Conservation (phyloP, 2,797 vertebrate species). For the Sebastes itinus region DNA sequence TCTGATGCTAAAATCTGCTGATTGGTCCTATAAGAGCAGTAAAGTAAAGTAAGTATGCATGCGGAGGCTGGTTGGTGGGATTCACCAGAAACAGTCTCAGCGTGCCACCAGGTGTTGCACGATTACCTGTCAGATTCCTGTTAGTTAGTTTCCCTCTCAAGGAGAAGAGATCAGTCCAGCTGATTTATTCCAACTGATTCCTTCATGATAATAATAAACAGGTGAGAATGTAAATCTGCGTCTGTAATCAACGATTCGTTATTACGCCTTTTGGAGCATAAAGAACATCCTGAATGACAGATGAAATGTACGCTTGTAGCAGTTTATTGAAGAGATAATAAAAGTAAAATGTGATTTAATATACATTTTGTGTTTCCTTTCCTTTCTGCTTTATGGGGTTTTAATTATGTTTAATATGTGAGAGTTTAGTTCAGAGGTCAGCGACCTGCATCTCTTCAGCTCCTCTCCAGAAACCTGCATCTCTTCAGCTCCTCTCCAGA, state of each 20-base stretch:
- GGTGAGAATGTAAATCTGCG: conserved; percentile 31
- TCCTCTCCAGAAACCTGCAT: too few species aligned
- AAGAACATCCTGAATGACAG: conserved; percentile 7
- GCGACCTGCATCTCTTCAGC: too few species aligned
- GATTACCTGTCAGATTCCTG: not conserved
- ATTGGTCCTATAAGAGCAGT: not conserved
- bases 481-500: too few species aligned
- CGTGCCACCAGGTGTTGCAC: too few species aligned
- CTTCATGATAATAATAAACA: not conserved
- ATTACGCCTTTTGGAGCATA: conserved; percentile 2
- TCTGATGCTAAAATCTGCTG: not conserved
- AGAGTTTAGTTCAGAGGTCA: too few species aligned
- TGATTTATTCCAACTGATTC: not conserved
- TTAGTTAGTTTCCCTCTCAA: not conserved
- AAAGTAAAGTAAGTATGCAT: not conserved
- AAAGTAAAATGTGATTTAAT: conserved; percentile 29
- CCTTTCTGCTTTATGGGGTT: not conserved
- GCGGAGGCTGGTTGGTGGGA: too few species aligned
- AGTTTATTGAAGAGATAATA: conserved; percentile 23
- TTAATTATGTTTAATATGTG: not conserved
- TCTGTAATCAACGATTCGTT: not conserved
- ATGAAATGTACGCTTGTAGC: conserved; percentile 37
- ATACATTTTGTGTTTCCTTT: not conserved
- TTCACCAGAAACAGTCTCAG: too few species aligned
- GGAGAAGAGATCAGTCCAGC: not conserved